phyloP scores from a whole-genome alignment of 2,113 vertebrate species.

The Grantiella picta region DNA sequence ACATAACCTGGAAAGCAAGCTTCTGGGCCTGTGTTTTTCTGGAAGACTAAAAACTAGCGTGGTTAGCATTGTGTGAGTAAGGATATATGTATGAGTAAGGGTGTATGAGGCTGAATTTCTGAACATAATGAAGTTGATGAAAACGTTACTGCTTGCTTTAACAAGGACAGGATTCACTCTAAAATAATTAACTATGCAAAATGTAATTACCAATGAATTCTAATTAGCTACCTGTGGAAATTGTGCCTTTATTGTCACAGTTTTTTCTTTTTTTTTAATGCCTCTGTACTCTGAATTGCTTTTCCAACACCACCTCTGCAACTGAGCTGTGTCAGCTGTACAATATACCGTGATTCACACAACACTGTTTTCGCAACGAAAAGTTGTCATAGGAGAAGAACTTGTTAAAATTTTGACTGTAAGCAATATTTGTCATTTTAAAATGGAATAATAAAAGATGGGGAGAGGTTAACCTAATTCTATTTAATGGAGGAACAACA shows the following conservation, averaged over 20 bases:
- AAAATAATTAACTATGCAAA: constrained; percentile 31
- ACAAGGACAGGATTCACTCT: background rate
- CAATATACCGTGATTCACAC: background rate
- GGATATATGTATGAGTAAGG: background rate
- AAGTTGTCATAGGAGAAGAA: background rate
- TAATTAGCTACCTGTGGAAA: constrained; percentile 7
- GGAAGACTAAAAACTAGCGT: background rate
- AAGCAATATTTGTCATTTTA: background rate
- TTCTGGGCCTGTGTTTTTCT: background rate
- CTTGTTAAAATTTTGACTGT: background rate
- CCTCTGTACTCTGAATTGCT: background rate
- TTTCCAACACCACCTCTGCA: background rate
- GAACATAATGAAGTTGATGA: background rate
- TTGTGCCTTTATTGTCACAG: background rate
- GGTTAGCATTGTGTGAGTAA: background rate
- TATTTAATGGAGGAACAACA: background rate
- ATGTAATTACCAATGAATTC: constrained; percentile 38
- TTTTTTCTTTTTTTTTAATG: background rate
- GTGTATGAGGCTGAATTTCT: background rate
- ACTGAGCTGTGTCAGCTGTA: background rate
- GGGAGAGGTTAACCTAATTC: background rate
- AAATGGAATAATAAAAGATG: background rate
- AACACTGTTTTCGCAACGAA: background rate
- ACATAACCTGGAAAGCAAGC: background rate
- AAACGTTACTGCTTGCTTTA: background rate